These are phyloP conservation scores for Piaya cayana DNA, from an alignment of 2,113 vertebrate species.

Conservation along the genomic window DNA sequence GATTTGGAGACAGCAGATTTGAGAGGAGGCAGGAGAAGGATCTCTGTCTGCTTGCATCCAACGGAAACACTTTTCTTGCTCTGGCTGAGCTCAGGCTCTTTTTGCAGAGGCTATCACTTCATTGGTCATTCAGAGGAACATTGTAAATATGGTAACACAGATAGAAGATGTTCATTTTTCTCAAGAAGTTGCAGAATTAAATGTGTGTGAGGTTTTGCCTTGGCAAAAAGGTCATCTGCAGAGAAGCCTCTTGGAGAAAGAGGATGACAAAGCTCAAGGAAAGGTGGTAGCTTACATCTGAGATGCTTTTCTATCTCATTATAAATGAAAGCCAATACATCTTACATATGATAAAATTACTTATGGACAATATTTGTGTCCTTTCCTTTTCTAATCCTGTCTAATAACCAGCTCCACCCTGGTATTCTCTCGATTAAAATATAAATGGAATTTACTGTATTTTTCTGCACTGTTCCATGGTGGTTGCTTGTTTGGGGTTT, in stretches of 20 bases:
- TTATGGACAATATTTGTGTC: neutral
- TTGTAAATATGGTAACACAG: neutral
- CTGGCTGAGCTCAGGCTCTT: neutral
- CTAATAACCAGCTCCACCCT: neutral
- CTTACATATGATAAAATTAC: neutral
- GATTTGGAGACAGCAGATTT: neutral
- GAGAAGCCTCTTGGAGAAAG: neutral
- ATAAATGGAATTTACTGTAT: neutral
- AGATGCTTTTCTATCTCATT: neutral
- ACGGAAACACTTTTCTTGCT: neutral
- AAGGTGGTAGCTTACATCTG: neutral
- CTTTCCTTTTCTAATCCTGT: neutral
- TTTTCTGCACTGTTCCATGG: neutral
- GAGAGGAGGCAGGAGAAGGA: neutral
- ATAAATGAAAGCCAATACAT: neutral
- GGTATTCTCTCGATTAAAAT: neutral
- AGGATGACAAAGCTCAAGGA: neutral
- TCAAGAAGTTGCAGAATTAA: neutral
- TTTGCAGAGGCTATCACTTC: neutral
- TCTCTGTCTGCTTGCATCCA: neutral
- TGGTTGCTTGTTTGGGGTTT: accelerated
- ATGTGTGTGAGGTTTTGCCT: neutral
- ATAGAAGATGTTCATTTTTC: neutral
- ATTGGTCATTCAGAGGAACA: neutral
- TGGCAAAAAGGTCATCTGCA: neutral